phyloP scores from a whole-genome alignment of 1,140 invertebrate species.

The Psilanteris sp. region DNA sequence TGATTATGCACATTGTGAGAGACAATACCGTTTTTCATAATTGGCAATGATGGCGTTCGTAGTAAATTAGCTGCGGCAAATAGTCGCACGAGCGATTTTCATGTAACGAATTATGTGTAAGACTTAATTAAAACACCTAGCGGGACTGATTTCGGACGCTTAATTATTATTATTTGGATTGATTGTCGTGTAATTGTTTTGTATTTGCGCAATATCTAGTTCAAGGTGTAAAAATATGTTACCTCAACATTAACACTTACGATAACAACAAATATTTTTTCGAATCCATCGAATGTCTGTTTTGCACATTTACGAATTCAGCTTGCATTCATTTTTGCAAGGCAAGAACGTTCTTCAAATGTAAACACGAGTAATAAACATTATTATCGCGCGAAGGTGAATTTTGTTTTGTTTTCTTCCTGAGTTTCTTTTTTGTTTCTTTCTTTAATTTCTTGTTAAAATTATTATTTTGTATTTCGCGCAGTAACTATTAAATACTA shows the following conservation, averaged over 20 bases:
- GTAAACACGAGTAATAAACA: no score
- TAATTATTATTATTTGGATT: conserved; percentile 18
- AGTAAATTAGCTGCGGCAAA: conserved; percentile 49
- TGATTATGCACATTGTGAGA: conserved; percentile 43
- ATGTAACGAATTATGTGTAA: conserved; percentile 38
- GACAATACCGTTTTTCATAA: conserved; percentile 58
- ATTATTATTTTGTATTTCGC: no score
- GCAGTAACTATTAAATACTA: no score
- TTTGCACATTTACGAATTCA: no score
- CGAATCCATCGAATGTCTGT: no score
- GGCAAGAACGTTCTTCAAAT: no score
- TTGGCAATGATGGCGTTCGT: conserved; percentile 37
- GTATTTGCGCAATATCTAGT: not conserved
- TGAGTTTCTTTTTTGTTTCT: no score
- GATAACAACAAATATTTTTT: no score
- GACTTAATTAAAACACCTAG: conserved; percentile 44
- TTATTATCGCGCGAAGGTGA: no score
- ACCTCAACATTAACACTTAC: not conserved
- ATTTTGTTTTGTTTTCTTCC: no score
- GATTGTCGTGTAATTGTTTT: not conserved
- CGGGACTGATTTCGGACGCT: conserved; percentile 26
- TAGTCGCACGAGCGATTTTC: conserved; percentile 40
- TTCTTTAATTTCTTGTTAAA: no score
- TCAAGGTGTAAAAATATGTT: not conserved
- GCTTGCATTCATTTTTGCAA: no score